phyloP scores from a whole-genome alignment of 1,140 invertebrate genomes.

The Drosophila malerkotliana region DNA sequence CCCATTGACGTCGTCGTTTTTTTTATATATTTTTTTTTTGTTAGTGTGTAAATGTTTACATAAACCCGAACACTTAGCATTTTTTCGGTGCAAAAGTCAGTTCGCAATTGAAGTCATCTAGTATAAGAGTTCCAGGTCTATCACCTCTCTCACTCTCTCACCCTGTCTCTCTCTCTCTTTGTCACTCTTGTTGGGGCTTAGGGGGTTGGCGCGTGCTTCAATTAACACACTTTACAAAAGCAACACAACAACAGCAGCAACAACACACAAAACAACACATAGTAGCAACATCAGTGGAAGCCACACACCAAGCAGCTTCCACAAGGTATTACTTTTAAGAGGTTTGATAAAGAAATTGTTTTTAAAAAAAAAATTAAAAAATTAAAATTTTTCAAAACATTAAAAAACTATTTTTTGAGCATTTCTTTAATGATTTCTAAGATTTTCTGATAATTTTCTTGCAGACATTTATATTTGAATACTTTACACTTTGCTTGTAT shows the following conservation, averaged over 20 bases:
- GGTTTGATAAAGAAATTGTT: too few species aligned
- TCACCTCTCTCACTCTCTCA: background rate
- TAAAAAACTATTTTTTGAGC: background rate
- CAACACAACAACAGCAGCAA: conserved; percentile 5
- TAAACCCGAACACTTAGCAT: conserved; percentile 66
- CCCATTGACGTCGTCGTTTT: conserved; percentile 53
- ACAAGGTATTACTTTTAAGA: background rate
- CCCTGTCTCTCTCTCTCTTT: background rate
- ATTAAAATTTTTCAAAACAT: background rate
- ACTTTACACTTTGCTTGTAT: too few species aligned
- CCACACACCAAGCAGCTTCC: background rate
- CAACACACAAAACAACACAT: background rate
- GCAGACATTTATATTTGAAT: too few species aligned
- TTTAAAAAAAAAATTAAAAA: background rate
- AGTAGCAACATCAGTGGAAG: background rate
- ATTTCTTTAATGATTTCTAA: background rate
- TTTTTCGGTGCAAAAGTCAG: conserved; percentile 58
- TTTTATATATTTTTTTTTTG: background rate
- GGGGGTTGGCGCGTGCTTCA: conserved; percentile 62
- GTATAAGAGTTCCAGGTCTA: conserved; percentile 32
- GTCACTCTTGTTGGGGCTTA: conserved; percentile 15
- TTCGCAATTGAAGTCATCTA: conserved; percentile 29
- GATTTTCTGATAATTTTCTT: too few species aligned
- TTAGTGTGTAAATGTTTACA: conserved; percentile 73
- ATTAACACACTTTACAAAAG: conserved; percentile 70